Evolutionary conservation across 2,888 invertebrate genomes (phyloP), one percentile per base, ranked within the genome.

Genomic region (Callosobruchus maculatus): DNA sequence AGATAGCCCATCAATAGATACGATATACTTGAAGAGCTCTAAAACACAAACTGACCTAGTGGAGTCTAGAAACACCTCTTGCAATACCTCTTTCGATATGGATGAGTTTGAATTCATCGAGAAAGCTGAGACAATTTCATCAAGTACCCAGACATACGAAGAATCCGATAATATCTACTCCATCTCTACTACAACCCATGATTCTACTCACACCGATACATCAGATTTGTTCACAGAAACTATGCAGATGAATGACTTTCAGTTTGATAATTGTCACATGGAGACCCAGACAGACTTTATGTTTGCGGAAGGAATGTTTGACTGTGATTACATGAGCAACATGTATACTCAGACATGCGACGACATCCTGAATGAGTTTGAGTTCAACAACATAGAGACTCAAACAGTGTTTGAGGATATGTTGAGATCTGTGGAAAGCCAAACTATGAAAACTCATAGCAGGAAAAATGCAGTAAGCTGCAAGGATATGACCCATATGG

Each of bases 351-450:
- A 87, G 73, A 89, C 90, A 0, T 91, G 90, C 80, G 89, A 80
- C 71, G 81, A 90, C 68, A 83, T 91, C 30, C 83, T 89, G 2
- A 82, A 78, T 4, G 91, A 90, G 78, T 85, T 92, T 31, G 90
- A 88, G n/a, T 85, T 91, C 68, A 88, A 89, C 21, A 89, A 92
- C 79, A 92, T 90, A 74, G 91, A 92, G 82, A 92, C 92, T 0
- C 92, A 92, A 83, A 92, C 92, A 0, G 86, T 89, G 0, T 84
- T 87, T 73, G 89, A 90, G 73, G 89, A 90, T 74, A 84, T 89
- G 31, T 86, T 91, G 20, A 89, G 89, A 0, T 91, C 91, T 0
- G 89, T 91, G 0, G 90, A 91, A 83, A 91, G 91, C 18, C 91
- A 91, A 83, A 91, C 91, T 0, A 82, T 84, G 73, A 83, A 85